phyloP scores from a whole-genome alignment of 2,113 vertebrate species.

The Chrysemys picta region DNA sequence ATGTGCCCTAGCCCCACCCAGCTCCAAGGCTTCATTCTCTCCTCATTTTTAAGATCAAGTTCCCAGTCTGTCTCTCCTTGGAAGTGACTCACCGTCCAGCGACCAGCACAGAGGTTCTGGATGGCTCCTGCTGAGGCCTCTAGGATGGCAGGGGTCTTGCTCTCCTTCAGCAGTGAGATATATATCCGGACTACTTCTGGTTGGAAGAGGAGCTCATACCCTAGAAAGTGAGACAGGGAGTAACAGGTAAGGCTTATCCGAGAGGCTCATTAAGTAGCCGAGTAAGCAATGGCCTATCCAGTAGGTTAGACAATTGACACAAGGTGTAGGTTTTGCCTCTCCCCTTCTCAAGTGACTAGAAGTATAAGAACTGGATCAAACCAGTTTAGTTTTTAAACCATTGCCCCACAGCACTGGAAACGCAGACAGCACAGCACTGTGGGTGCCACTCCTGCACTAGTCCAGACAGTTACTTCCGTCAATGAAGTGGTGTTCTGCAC shows the following conservation, averaged over 20 bases:
- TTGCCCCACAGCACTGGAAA: neutral
- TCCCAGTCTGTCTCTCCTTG: neutral
- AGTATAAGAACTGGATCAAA: neutral
- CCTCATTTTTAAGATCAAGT: neutral
- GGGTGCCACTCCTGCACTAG: neutral
- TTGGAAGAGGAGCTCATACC: constrained; percentile 95
- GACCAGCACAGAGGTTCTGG: constrained; percentile 95
- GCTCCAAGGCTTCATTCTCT: neutral
- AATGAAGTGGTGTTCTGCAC: neutral
- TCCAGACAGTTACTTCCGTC: neutral
- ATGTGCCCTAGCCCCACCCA: neutral
- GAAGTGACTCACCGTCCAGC: constrained; percentile 84
- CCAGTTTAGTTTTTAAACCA: neutral
- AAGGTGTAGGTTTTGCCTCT: neutral
- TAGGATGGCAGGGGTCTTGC: constrained; percentile 89
- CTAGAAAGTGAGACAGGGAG: constrained; percentile 64
- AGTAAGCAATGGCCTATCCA: neutral
- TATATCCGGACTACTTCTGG: constrained; percentile 95
- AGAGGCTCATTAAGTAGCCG: accelerated
- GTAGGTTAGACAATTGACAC: accelerated
- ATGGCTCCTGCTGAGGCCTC: constrained; percentile 95
- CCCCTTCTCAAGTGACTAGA: neutral
- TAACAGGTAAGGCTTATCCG: neutral
- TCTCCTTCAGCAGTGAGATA: constrained; percentile 92
- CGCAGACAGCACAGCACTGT: neutral